Conservation (phyloP, 2,797 vertebrate genomes). For the Lophius americanus region DNA sequence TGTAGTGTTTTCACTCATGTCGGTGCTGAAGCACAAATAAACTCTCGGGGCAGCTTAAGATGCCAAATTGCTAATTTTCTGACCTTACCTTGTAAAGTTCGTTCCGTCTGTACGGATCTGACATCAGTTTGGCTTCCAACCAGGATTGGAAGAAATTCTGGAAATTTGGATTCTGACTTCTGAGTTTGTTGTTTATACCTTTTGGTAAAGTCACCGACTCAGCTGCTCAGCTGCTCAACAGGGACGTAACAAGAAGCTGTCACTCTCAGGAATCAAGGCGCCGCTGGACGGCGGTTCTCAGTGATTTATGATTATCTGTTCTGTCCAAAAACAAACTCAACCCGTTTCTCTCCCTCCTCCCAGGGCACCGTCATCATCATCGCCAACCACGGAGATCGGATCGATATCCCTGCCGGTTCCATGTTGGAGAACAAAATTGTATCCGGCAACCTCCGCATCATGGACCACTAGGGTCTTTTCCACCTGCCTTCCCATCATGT, state of each 20-base stretch:
- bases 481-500: slow-evolving; percentile 15
- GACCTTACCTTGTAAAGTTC: background rate
- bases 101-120: background rate
- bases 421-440: slow-evolving; percentile 98
- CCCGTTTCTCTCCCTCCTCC: slow-evolving; percentile 14
- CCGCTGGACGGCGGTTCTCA: slow-evolving; percentile 7
- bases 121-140: background rate
- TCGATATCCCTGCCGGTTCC: slow-evolving; percentile 94
- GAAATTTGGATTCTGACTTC: background rate
- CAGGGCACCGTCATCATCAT: slow-evolving; percentile 99
- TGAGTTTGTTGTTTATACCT: too few relatives aligned
- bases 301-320: slow-evolving; percentile 16
- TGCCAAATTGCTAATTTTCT: background rate
- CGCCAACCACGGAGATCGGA: slow-evolving; percentile 96
- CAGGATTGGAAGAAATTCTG: background rate
- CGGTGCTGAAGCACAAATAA: background rate
- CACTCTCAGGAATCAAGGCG: background rate
- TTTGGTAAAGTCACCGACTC: background rate
- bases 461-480: slow-evolving; percentile 89
- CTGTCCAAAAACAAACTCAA: background rate
- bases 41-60: background rate
- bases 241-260: background rate
- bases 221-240: background rate
- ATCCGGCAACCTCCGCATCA: slow-evolving; percentile 96
- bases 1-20: too few relatives aligned